A percentile compares a stretch with the other conserved stretches of the same genome.
Evolutionary conservation across 2,113 vertebrate genomes (phyloP).

Genomic region (Epinephelus cyanopodus): DNA sequence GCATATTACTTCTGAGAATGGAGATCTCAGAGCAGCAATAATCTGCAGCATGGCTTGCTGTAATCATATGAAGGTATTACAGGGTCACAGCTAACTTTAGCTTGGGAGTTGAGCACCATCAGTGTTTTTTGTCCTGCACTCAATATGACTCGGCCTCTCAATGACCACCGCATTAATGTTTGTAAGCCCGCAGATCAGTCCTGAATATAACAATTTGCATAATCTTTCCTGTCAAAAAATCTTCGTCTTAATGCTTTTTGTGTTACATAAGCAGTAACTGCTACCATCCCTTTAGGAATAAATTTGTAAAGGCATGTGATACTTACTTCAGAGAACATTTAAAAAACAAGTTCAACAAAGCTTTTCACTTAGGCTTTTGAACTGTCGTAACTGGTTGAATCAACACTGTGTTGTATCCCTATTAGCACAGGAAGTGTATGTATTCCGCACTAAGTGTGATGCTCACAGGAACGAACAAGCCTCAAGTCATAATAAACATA

Average conservation of each 20-base stretch:
- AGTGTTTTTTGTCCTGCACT: neutral
- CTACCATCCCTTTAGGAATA: neutral
- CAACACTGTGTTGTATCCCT: neutral
- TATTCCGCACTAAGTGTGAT: neutral
- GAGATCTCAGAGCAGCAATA: neutral
- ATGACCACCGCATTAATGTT: neutral
- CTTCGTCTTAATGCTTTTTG: neutral
- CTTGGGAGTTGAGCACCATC: constrained; percentile 3
- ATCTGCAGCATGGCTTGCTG: constrained; percentile 14
- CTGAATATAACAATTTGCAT: neutral
- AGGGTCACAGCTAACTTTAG: constrained; percentile 56
- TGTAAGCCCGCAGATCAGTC: neutral
- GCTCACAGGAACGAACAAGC: neutral
- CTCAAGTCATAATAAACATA: neutral
- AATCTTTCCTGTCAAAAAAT: neutral
- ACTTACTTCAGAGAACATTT: neutral
- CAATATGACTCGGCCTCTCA: constrained; percentile 6
- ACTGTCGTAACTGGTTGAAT: neutral
- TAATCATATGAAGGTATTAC: constrained; percentile 31
- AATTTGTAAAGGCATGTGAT: neutral
- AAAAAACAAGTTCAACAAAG: neutral
- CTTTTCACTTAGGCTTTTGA: neutral
- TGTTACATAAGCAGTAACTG: neutral
- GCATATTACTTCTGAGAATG: neutral
- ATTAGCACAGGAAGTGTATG: neutral